A percentile compares a stretch with the other conserved stretches of the same genome.
These are phyloP conservation scores for Myzus persicae DNA, from an alignment of 1,140 invertebrate genomes.

Conservation along the genomic window DNA sequence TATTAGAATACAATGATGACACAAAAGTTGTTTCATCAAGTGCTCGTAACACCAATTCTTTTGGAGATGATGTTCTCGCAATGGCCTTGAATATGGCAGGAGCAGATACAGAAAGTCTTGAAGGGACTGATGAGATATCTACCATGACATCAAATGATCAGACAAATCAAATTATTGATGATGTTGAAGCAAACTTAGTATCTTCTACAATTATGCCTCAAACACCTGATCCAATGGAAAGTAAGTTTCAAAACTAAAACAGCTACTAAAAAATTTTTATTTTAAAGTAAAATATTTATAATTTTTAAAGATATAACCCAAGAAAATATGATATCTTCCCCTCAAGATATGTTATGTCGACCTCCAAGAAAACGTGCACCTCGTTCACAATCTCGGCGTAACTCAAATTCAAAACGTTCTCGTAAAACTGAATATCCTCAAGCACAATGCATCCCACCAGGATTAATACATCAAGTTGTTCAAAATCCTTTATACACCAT, in stretches of 20 bases:
- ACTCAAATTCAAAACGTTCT: constrained; percentile 27
- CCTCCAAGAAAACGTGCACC: constrained; percentile 55
- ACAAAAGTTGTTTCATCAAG: constrained; percentile 62
- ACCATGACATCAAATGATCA: constrained; percentile 60
- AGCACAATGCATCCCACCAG: background rate
- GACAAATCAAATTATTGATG: constrained; percentile 27
- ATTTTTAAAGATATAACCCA: constrained; percentile 54
- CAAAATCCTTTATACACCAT: constrained; percentile 60
- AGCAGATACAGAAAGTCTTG: constrained; percentile 58
- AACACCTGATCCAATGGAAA: constrained; percentile 40
- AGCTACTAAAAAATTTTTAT: background rate
- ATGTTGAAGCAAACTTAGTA: constrained; percentile 60
- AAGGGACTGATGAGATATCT: constrained; percentile 49
- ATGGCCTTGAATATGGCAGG: constrained; percentile 85
- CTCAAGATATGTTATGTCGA: constrained; percentile 58
- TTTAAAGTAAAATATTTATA: constrained; percentile 21
- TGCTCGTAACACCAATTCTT: constrained; percentile 70
- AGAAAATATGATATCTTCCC: constrained; percentile 59
- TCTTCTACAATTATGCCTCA: constrained; percentile 60
- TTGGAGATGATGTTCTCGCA: constrained; percentile 85
- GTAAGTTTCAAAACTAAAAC: constrained; percentile 29
- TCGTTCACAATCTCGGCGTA: constrained; percentile 29
- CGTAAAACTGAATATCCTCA: constrained; percentile 54
- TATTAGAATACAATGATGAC: constrained; percentile 52
- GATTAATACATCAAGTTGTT: constrained; percentile 60